Evolutionary conservation across 1,140 invertebrate genomes (phyloP).

Genomic region (Vanessa atalanta): DNA sequence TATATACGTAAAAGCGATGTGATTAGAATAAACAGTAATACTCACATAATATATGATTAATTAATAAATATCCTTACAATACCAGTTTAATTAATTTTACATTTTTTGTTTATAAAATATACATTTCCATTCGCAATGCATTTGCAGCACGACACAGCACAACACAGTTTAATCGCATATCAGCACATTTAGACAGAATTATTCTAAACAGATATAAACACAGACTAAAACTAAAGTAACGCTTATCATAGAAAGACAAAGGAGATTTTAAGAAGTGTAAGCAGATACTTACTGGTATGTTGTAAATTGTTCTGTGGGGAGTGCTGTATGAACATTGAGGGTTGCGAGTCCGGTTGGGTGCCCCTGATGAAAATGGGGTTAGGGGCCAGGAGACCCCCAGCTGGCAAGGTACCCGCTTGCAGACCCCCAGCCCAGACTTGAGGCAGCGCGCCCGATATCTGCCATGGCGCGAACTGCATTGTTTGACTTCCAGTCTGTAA

Average conservation of each 20-base stretch:
- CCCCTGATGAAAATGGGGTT: constrained; percentile 93
- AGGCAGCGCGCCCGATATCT: constrained; percentile 83
- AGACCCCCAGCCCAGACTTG: constrained; percentile 87
- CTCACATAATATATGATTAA: too few species aligned
- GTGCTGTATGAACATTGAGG: constrained; percentile 92
- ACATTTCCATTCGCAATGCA: neutral
- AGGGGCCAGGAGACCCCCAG: constrained; percentile 81
- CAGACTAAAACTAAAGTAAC: neutral
- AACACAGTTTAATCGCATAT: neutral
- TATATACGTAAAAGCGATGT: neutral
- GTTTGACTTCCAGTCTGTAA: constrained; percentile 81
- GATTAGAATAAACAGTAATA: neutral
- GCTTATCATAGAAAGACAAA: neutral
- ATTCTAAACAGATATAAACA: constrained; percentile 4
- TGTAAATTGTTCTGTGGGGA: constrained; percentile 84
- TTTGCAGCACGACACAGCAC: neutral
- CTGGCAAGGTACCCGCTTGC: constrained; percentile 79
- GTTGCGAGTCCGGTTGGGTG: constrained; percentile 85
- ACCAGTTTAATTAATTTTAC: too few species aligned
- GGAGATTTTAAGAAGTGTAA: neutral
- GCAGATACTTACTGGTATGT: constrained; percentile 62
- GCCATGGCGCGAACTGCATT: constrained; percentile 84
- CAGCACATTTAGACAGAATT: constrained; percentile 8
- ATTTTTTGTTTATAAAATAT: too few species aligned
- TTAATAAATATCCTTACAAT: too few species aligned